phyloP scores from a whole-genome alignment of 1,140 invertebrate species.

The Scaptomyza graminum region DNA sequence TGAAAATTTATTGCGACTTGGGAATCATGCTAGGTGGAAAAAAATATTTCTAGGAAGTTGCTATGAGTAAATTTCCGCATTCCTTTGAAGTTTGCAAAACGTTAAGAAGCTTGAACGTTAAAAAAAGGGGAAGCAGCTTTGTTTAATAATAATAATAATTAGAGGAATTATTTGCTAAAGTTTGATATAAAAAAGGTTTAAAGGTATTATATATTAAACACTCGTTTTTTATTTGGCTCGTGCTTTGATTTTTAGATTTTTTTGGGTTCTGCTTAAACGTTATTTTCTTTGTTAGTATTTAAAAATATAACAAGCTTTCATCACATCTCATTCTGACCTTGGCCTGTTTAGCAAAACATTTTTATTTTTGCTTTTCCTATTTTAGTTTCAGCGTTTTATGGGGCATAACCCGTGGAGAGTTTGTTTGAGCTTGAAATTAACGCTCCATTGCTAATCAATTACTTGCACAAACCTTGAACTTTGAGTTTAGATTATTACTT shows the following conservation, averaged over 20 bases:
- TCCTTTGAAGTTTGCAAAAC: too few relatives aligned
- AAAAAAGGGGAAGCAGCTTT: too few relatives aligned
- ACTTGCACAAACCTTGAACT: slow-evolving; percentile 46
- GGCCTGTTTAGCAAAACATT: neutral
- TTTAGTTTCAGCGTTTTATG: neutral
- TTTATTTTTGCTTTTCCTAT: neutral
- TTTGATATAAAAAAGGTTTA: too few relatives aligned
- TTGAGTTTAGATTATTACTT: neutral
- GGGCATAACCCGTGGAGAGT: neutral
- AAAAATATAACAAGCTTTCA: neutral
- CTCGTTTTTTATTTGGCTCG: too few relatives aligned
- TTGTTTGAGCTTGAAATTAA: slow-evolving; percentile 25
- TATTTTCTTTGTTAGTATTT: too few relatives aligned
- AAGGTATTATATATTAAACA: too few relatives aligned
- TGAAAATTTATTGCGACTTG: neutral
- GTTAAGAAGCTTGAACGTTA: too few relatives aligned
- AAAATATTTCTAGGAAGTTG: neutral
- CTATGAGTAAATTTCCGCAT: neutral
- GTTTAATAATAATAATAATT: too few relatives aligned
- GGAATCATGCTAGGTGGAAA: neutral
- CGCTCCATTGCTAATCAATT: slow-evolving; percentile 41
- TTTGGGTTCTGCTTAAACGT: too few relatives aligned
- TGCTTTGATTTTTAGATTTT: too few relatives aligned
- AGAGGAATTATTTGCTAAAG: too few relatives aligned
- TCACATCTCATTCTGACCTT: neutral